phyloP scores from a whole-genome alignment of 2,113 vertebrate genomes.

The Polyodon spathula region DNA sequence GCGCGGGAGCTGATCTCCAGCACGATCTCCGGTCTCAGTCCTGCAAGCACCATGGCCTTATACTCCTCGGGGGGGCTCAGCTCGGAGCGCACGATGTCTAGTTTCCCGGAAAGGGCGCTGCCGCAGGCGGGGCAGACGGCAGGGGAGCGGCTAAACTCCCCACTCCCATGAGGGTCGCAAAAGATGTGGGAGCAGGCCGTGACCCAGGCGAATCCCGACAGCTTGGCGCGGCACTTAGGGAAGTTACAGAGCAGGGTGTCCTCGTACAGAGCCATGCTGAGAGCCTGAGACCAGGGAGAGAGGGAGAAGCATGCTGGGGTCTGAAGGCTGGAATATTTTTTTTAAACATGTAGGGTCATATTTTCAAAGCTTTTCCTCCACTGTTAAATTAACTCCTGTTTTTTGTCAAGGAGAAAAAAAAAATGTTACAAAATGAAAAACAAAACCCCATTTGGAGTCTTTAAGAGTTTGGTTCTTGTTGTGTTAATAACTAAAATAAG shows the following conservation, averaged over 20 bases:
- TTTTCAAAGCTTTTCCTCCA: too few species aligned
- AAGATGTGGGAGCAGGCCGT: conserved; percentile 81
- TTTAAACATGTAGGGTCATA: too few species aligned
- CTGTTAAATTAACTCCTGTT: too few species aligned
- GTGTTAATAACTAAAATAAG: too few species aligned
- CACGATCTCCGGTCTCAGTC: conserved; percentile 68
- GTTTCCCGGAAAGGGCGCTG: conserved; percentile 71
- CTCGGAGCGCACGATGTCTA: conserved; percentile 76
- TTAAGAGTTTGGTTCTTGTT: too few species aligned
- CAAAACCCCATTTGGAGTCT: too few species aligned
- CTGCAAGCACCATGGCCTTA: conserved; percentile 78
- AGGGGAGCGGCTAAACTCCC: conserved; percentile 71
- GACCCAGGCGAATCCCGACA: conserved; percentile 75
- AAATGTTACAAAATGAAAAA: too few species aligned
- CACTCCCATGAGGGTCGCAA: conserved; percentile 78
- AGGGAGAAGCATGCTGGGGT: too few species aligned
- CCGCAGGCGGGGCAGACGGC: conserved; percentile 75
- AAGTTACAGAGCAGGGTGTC: conserved; percentile 77
- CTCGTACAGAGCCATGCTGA: conserved; percentile 63
- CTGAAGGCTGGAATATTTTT: too few species aligned
- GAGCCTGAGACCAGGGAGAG: background rate
- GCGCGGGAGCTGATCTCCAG: conserved; percentile 74
- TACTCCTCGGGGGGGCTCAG: conserved; percentile 74
- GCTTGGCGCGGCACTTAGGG: conserved; percentile 65
- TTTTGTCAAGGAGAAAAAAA: too few species aligned